A percentile compares a stretch with the other conserved stretches of the same genome.
phyloP scores from a whole-genome alignment of 2,888 invertebrate genomes.

The Escarpia spicata region DNA sequence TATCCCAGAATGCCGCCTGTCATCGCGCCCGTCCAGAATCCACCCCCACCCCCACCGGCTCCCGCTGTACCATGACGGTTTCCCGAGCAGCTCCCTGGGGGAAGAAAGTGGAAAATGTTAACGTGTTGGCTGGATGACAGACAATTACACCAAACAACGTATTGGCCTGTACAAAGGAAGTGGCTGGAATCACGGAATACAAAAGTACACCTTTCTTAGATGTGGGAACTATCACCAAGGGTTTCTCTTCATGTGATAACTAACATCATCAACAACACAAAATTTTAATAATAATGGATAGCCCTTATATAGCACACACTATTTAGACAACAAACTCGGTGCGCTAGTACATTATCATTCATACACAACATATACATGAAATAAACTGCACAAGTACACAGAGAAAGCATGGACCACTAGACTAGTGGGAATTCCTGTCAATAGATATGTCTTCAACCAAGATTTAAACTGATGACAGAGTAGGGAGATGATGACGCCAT shows the following conservation, averaged over 20 bases:
- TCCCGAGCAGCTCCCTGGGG: constrained; percentile 25
- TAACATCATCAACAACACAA: too few species aligned
- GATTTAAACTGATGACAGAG: too few species aligned
- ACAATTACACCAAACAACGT: neutral
- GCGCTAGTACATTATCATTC: too few species aligned
- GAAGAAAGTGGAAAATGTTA: neutral
- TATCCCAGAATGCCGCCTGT: constrained; percentile 45
- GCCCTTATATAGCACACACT: too few species aligned
- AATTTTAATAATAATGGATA: too few species aligned
- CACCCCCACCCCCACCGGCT: constrained; percentile 34
- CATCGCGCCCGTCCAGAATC: constrained; percentile 47
- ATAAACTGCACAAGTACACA: too few species aligned
- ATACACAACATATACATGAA: too few species aligned
- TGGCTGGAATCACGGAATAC: neutral
- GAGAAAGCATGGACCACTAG: too few species aligned
- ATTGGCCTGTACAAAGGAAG: neutral
- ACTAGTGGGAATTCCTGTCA: too few species aligned
- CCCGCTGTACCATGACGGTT: neutral
- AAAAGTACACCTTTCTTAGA: neutral
- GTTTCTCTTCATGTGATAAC: neutral
- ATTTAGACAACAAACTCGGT: too few species aligned
- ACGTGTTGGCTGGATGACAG: neutral
- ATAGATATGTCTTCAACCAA: too few species aligned
- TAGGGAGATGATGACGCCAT: neutral
- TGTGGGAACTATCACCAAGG: neutral